These are phyloP conservation scores for Drosophila subsilvestris DNA, from an alignment of 2,888 invertebrate species.

Conservation along the genomic window DNA sequence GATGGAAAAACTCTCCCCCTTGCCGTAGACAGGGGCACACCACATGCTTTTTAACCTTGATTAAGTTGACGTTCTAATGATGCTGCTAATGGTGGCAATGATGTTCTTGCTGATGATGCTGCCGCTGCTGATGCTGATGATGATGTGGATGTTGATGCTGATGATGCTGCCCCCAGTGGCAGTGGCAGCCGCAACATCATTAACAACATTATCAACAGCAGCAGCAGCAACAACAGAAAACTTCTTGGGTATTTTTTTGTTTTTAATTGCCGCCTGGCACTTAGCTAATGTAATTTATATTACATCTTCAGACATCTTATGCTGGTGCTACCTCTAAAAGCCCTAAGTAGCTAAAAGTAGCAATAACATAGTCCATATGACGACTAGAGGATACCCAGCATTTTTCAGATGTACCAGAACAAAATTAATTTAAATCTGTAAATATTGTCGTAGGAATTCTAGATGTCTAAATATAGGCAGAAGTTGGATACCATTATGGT, in stretches of 20 bases:
- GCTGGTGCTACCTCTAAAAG: constrained; percentile 70
- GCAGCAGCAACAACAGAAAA: constrained; percentile 26
- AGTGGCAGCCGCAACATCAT: constrained; percentile 57
- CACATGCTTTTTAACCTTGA: constrained; percentile 73
- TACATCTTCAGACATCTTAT: constrained; percentile 50
- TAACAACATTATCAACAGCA: constrained; percentile 58
- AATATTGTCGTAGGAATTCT: constrained; percentile 10
- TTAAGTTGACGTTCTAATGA: constrained; percentile 75
- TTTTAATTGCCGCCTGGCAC: constrained; percentile 74
- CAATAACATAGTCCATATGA: neutral
- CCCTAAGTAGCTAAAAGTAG: constrained; percentile 72
- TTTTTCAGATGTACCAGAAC: too few species aligned
- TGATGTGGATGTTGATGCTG: constrained; percentile 33
- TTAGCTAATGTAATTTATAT: constrained; percentile 79
- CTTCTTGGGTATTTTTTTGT: constrained; percentile 38
- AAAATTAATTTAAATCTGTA: too few species aligned
- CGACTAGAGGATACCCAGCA: neutral
- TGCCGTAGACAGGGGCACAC: constrained; percentile 37
- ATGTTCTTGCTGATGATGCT: constrained; percentile 41
- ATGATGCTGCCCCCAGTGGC: constrained; percentile 23
- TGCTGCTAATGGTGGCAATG: constrained; percentile 67
- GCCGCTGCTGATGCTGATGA: constrained; percentile 38
- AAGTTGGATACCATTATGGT: too few species aligned
- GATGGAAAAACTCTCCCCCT: neutral
- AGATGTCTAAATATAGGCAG: too few species aligned